A percentile compares a stretch with the other conserved stretches of the same genome.
These are phyloP conservation scores for Cetonia aurata DNA, from an alignment of 2,888 invertebrate genomes.

Conservation along the genomic window DNA sequence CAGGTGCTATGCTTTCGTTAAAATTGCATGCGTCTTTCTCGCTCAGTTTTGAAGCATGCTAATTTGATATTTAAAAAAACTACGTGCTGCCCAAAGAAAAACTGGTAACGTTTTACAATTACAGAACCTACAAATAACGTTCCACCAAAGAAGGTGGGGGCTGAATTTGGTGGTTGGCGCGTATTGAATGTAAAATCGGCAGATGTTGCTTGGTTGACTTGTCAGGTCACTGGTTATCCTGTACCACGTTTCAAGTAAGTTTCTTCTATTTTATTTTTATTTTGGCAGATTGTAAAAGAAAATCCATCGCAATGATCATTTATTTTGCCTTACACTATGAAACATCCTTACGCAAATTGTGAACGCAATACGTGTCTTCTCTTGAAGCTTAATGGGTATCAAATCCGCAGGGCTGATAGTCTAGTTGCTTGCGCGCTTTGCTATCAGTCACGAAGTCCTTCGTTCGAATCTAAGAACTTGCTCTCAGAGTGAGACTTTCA, in stretches of 20 bases:
- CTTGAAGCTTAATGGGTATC: no score
- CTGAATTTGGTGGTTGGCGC: slow-evolving; percentile 72
- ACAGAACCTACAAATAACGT: slow-evolving; percentile 74
- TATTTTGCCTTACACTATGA: no score
- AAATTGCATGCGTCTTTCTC: neutral
- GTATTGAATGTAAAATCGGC: slow-evolving; percentile 70
- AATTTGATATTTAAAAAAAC: no score
- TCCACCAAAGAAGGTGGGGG: slow-evolving; percentile 73
- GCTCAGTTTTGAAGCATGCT: neutral
- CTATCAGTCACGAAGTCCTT: no score
- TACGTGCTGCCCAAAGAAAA: neutral
- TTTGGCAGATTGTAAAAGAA: neutral
- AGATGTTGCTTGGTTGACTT: slow-evolving; percentile 74
- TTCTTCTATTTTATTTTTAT: neutral
- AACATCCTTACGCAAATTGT: neutral
- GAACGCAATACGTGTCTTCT: no score
- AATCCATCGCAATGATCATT: no score
- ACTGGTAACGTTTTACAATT: slow-evolving; percentile 8
- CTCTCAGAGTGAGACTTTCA: no score
- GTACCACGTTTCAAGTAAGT: slow-evolving; percentile 70
- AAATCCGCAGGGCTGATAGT: no score
- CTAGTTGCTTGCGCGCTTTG: no score
- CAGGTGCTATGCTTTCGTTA: slow-evolving; percentile 70
- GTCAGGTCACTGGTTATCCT: slow-evolving; percentile 71
- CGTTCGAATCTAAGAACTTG: no score